A percentile compares a stretch with the other conserved stretches of the same genome.
Evolutionary conservation across 2,113 vertebrate genomes (phyloP).

Genomic region (Bostrychus sinensis): DNA sequence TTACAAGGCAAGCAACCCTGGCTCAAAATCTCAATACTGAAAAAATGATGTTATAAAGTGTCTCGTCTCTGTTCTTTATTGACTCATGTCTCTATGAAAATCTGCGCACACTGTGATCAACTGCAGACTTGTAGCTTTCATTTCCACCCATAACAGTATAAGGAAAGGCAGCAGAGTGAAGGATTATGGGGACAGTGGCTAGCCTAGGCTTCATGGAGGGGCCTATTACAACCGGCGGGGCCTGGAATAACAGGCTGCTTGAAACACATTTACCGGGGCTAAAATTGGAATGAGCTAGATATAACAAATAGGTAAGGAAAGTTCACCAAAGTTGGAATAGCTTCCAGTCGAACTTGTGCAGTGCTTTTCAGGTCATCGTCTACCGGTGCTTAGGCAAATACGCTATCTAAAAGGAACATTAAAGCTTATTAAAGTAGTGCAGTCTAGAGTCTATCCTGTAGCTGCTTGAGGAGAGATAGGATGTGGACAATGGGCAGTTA

Average conservation of each 20-base stretch:
- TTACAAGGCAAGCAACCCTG: no score
- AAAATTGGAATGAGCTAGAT: conserved; percentile 4
- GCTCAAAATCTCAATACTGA: no score
- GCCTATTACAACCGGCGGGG: conserved; percentile 36
- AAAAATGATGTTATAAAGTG: no score
- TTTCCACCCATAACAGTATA: conserved; percentile 34
- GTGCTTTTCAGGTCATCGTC: not conserved
- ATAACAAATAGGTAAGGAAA: conserved; percentile 24
- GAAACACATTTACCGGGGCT: conserved; percentile 25
- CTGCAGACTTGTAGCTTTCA: conserved; percentile 30
- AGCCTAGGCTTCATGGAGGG: conserved; percentile 12
- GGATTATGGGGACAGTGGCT: conserved; percentile 20
- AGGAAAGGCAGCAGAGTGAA: conserved; percentile 8
- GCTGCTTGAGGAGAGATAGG: no score
- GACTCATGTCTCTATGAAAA: conserved; percentile 26
- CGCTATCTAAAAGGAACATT: not conserved
- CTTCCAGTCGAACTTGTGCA: not conserved
- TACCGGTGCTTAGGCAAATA: not conserved
- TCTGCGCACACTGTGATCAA: conserved; percentile 21
- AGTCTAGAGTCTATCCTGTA: no score
- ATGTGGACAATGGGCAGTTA: no score
- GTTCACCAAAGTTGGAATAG: conserved; percentile 8
- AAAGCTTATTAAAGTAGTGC: not conserved
- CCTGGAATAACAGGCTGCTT: conserved; percentile 8
- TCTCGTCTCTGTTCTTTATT: conserved; percentile 16